These are phyloP conservation scores for Ondatra zibethicus DNA, from an alignment of 2,113 vertebrate genomes.

Conservation along the genomic window DNA sequence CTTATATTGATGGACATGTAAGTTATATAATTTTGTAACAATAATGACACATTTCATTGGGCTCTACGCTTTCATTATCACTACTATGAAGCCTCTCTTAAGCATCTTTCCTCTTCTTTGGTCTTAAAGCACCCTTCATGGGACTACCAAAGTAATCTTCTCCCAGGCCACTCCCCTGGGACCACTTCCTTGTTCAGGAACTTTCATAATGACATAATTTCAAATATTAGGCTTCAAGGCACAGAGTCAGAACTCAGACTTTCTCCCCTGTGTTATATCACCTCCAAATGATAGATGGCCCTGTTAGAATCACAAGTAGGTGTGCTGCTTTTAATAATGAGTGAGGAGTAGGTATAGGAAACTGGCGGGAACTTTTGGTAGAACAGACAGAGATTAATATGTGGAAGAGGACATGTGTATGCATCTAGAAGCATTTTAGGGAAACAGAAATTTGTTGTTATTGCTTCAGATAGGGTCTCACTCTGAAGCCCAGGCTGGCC, in stretches of 20 bases:
- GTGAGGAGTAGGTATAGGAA: neutral
- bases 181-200: neutral
- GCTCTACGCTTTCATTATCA: neutral
- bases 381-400: neutral
- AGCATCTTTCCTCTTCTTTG: neutral
- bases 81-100: neutral
- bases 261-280: neutral
- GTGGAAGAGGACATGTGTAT: neutral
- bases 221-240: neutral
- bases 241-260: neutral
- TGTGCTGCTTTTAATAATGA: neutral
- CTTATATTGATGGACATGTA: neutral
- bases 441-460: neutral
- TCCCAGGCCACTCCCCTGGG: fast-evolving
- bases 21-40: neutral
- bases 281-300: neutral
- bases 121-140: neutral
- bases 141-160: neutral
- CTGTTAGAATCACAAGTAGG: neutral
- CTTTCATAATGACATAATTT: neutral
- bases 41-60: neutral
- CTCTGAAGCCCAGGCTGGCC: neutral
- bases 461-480: neutral
- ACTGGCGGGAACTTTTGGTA: neutral
- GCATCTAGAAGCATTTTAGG: neutral